Percentiles rank a stretch among this genome's conserved stretches.
Evolutionary conservation across 2,797 vertebrate genomes (phyloP).

Genomic region (Melanotaenia pygmaea): DNA sequence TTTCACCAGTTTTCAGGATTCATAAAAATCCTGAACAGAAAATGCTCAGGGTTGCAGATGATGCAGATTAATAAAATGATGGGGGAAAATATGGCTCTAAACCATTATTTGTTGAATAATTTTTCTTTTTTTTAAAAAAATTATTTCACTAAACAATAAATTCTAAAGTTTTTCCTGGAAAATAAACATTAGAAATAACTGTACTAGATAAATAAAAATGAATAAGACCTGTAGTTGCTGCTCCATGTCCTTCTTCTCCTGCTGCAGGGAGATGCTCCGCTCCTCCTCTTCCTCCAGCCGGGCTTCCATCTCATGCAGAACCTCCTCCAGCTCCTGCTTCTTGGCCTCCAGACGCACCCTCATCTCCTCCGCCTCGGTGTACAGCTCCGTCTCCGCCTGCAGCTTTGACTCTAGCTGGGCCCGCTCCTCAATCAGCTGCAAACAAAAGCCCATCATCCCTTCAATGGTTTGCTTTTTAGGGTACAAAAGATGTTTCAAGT

Average conservation of each 20-base stretch:
- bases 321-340: slow-evolving; percentile 97
- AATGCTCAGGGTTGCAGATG: no score
- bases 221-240: slow-evolving; percentile 89
- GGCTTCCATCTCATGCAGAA: slow-evolving; percentile 95
- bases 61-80: no score
- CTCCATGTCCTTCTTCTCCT: slow-evolving; percentile 94
- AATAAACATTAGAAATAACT: no score
- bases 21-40: no score
- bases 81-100: no score
- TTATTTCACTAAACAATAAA: no score
- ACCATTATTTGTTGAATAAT: no score
- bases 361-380: slow-evolving; percentile 93
- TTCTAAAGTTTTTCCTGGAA: no score
- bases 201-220: no score
- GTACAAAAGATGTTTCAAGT: neutral
- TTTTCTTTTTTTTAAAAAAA: no score
- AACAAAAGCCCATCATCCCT: neutral
- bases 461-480: no score
- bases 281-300: slow-evolving; percentile 98
- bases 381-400: slow-evolving; percentile 93
- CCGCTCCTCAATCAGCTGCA: slow-evolving; percentile 90
- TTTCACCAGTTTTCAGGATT: no score
- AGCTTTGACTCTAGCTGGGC: slow-evolving; percentile 89
- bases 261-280: slow-evolving; percentile 84
- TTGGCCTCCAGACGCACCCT: slow-evolving; percentile 90